Evolutionary conservation across 2,888 invertebrate genomes (phyloP), one percentile per base, ranked within the genome.

Genomic region (Pristionchus fissidentatus): DNA sequence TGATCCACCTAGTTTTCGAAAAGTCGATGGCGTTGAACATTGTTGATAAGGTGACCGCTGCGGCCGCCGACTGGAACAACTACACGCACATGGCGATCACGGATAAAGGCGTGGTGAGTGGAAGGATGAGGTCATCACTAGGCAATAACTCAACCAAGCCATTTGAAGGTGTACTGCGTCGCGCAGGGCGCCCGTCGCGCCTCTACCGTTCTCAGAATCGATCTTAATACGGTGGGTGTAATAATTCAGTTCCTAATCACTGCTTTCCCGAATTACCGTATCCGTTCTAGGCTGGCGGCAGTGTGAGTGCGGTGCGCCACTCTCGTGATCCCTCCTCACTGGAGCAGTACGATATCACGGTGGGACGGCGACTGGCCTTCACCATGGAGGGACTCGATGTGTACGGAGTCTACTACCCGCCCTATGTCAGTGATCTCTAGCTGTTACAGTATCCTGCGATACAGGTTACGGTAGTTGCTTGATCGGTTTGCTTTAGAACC

Each of bases 331-430:
- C 85, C 10, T 57, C 85, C 0, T 86, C 87, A 41, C 83, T 90
- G 38, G 89, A 87, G 5, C 32, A 83, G 19, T 75, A 89, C 43
- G 93, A 93, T 84, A 91, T 93, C 82, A 93, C 93, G 80, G 89
- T 91, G 41, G 93, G 93, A 8, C 85, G 91, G 86, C 89, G 90
- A 80, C 88, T 93, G 41, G 88, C 84, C 32, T 93, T 93, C 84
- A 55, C 83, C 13, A 88, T 88, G 2, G 87, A 87, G 46, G 88
- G 87, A 3, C 85, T 85, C 32, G 70, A 77, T 5, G 86, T 89
- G 10, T 85, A 86, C 46, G 90, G 89, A 2, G 88, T 83, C 73
- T 90, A 87, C 86, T 93, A 93, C 86, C 90, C 91, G 19, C 93
- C 93, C 4, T 87, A 86, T 85, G 90, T 88, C 22, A 38, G 78